Percentiles rank a stretch among this genome's conserved stretches.
These are phyloP conservation scores for Campylorhamphus procurvoides DNA, from an alignment of 2,113 vertebrate species.

Conservation along the genomic window DNA sequence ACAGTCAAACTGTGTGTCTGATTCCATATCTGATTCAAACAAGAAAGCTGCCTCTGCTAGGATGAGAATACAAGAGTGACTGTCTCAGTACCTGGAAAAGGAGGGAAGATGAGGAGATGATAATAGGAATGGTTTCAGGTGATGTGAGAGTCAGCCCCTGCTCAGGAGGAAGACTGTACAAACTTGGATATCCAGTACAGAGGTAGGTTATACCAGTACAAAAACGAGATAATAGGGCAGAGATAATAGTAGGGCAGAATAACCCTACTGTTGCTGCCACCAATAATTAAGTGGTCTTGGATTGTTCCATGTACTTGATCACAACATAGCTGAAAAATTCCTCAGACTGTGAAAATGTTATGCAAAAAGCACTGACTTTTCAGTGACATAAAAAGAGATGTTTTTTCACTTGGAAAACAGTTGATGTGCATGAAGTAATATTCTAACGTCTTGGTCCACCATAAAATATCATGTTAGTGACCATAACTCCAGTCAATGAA, in stretches of 20 bases:
- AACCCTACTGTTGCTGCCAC: background rate
- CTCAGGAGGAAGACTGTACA: background rate
- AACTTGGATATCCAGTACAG: fast-evolving
- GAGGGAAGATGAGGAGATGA: background rate
- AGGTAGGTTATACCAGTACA: background rate
- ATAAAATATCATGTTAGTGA: background rate
- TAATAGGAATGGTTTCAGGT: background rate
- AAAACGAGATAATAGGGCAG: background rate
- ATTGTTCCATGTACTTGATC: background rate
- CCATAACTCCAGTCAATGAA: background rate
- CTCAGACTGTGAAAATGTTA: background rate
- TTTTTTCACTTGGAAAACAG: background rate
- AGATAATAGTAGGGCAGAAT: background rate
- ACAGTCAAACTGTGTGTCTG: fast-evolving
- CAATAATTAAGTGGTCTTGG: background rate
- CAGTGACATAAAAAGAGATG: background rate
- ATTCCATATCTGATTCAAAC: background rate
- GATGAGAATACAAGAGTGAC: background rate
- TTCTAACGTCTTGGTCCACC: background rate
- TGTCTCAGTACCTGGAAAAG: background rate
- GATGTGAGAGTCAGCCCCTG: background rate
- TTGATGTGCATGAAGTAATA: background rate
- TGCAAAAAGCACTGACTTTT: background rate
- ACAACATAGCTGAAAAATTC: background rate
- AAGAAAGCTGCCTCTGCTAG: background rate